These are phyloP conservation scores for Pelobates fuscus DNA, from an alignment of 2,113 vertebrate genomes.

Conservation along the genomic window DNA sequence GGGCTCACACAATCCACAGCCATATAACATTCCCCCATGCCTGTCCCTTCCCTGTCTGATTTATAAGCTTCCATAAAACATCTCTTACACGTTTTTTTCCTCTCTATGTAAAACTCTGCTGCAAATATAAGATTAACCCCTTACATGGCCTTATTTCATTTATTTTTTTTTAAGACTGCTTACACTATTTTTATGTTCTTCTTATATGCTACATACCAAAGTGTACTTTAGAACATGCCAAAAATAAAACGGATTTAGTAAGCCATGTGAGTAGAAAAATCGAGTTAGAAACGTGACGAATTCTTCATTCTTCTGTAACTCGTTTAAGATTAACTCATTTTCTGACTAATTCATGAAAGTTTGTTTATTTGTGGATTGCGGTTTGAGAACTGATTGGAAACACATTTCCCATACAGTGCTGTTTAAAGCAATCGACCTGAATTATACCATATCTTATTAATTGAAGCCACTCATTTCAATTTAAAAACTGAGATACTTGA, in stretches of 20 bases:
- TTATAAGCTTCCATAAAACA: constrained; percentile 8
- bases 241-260: neutral
- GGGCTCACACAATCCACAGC: neutral
- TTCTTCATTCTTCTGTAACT: neutral
- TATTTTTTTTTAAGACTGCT: neutral
- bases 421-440: neutral
- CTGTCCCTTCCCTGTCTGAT: neutral
- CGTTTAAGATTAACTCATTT: constrained; percentile 18
- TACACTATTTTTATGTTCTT: neutral
- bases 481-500: neutral
- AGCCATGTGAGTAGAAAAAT: neutral
- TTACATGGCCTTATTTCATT: neutral
- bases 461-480: neutral
- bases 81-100: neutral
- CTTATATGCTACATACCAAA: neutral
- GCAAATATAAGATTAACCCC: neutral
- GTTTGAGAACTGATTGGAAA: constrained; percentile 33
- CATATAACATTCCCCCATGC: neutral
- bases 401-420: constrained; percentile 30
- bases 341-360: constrained; percentile 22
- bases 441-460: constrained; percentile 13
- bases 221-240: neutral
- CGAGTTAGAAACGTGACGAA: neutral
- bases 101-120: neutral
- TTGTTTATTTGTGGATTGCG: constrained; percentile 43